These are phyloP conservation scores for Tyrannus savana DNA, from an alignment of 2,113 vertebrate species.

Conservation along the genomic window DNA sequence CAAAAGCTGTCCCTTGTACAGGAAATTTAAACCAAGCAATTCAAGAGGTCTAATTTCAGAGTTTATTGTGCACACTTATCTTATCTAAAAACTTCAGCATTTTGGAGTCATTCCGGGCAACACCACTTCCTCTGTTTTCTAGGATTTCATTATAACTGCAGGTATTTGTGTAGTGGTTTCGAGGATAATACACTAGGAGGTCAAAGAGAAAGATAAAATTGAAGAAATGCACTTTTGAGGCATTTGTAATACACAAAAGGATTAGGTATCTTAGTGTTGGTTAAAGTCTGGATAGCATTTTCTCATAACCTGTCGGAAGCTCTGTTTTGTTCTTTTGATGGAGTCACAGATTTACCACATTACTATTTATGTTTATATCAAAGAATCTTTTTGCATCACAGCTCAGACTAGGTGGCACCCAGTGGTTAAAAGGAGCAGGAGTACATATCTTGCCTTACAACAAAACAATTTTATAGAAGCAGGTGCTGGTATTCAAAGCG, in stretches of 20 bases:
- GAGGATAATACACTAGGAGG: not conserved
- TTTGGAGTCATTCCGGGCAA: not conserved
- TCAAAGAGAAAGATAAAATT: slow-evolving; percentile 18
- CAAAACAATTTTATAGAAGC: not conserved
- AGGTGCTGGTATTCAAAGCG: not conserved
- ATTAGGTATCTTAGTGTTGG: not conserved
- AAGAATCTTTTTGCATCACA: not conserved
- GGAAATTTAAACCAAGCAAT: slow-evolving; percentile 21
- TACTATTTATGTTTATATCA: slow-evolving; percentile 12
- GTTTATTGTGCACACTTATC: not conserved
- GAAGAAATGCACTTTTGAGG: slow-evolving; percentile 8
- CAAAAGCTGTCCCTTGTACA: slow-evolving; percentile 10
- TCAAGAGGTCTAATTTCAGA: slow-evolving; percentile 19
- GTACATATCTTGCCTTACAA: not conserved
- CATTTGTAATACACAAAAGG: not conserved
- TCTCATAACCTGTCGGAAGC: slow-evolving; percentile 47
- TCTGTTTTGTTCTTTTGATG: slow-evolving; percentile 8
- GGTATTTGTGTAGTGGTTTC: not conserved
- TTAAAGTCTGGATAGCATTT: not conserved
- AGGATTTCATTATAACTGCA: slow-evolving; percentile 3
- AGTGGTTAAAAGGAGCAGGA: not conserved
- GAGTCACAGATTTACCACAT: not conserved
- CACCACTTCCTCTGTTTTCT: slow-evolving; percentile 20
- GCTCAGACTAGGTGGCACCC: slow-evolving; percentile 17
- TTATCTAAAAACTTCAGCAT: slow-evolving; percentile 22